Evolutionary conservation across 2,888 invertebrate genomes (phyloP).

Genomic region (Brachycybe producta): DNA sequence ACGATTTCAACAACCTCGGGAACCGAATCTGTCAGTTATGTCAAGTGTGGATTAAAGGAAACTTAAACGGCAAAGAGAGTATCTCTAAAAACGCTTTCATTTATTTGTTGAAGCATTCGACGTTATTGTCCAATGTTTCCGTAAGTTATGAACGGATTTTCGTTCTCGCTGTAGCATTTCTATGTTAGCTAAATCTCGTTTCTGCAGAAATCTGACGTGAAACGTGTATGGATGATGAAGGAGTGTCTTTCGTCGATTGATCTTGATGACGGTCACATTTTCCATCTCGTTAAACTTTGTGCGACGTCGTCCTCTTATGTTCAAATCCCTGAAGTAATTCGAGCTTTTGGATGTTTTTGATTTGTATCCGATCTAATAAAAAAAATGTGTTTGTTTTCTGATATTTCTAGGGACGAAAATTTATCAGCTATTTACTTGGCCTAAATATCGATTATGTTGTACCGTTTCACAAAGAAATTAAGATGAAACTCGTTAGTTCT

Average conservation of each 20-base stretch:
- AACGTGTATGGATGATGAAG: not conserved
- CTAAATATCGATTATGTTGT: not conserved
- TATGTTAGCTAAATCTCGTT: no score
- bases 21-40: no score
- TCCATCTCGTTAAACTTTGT: not conserved
- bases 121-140: no score
- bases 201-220: constrained; percentile 1
- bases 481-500: not conserved
- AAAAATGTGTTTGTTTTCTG: not conserved
- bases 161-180: no score
- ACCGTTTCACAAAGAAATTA: constrained; percentile 1
- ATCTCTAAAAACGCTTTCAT: no score
- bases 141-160: no score
- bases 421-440: constrained; percentile 1
- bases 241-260: not conserved
- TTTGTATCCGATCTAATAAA: not conserved
- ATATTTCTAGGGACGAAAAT: constrained; percentile 6
- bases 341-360: no score
- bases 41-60: no score
- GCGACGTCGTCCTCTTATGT: constrained; percentile 4
- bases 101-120: no score
- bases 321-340: not conserved
- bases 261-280: not conserved
- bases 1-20: no score
- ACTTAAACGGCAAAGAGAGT: no score